Percentiles rank a stretch among this genome's conserved stretches.
phyloP scores from a whole-genome alignment of 2,888 invertebrate species.

The Thera obeliscata region DNA sequence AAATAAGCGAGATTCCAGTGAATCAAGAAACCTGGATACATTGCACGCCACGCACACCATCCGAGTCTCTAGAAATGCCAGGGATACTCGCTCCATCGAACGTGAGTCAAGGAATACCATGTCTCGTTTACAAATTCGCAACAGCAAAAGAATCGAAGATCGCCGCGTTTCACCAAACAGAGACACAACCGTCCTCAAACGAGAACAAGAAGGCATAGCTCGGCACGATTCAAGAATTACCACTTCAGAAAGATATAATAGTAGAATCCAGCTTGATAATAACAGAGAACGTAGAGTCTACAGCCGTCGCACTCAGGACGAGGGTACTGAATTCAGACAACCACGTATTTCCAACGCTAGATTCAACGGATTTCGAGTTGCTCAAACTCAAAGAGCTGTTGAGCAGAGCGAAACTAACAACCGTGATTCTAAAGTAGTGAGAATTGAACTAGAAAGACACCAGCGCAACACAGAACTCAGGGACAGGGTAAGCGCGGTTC shows the following conservation, averaged over 20 bases:
- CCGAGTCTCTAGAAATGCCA: conserved; percentile 21
- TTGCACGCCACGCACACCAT: conserved; percentile 27
- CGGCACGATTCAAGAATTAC: conserved; percentile 26
- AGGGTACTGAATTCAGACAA: conserved; percentile 18
- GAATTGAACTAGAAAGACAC: conserved; percentile 18
- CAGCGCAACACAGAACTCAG: conserved; percentile 18
- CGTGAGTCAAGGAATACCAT: conserved; percentile 19
- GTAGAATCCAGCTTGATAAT: conserved; percentile 25
- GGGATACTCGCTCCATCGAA: conserved; percentile 5
- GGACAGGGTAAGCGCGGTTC: conserved; percentile 5
- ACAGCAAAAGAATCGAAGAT: conserved; percentile 23
- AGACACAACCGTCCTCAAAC: conserved; percentile 15
- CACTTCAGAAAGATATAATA: conserved; percentile 15
- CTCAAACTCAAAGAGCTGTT: conserved; percentile 7
- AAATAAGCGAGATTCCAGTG: conserved; percentile 28
- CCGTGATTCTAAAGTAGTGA: conserved; percentile 5
- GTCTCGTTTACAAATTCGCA: conserved; percentile 31
- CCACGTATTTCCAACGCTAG: conserved; percentile 22
- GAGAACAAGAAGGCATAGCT: conserved; percentile 25
- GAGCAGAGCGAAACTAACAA: conserved; percentile 7
- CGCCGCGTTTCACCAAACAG: conserved; percentile 19
- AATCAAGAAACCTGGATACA: conserved; percentile 23
- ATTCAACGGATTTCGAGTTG: conserved; percentile 12
- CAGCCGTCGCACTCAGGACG: conserved; percentile 22
- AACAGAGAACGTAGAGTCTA: conserved; percentile 23